Percentiles rank a stretch among this genome's conserved stretches.
These are phyloP conservation scores for Piscicola geometra DNA, from an alignment of 2,888 invertebrate species.

Conservation along the genomic window DNA sequence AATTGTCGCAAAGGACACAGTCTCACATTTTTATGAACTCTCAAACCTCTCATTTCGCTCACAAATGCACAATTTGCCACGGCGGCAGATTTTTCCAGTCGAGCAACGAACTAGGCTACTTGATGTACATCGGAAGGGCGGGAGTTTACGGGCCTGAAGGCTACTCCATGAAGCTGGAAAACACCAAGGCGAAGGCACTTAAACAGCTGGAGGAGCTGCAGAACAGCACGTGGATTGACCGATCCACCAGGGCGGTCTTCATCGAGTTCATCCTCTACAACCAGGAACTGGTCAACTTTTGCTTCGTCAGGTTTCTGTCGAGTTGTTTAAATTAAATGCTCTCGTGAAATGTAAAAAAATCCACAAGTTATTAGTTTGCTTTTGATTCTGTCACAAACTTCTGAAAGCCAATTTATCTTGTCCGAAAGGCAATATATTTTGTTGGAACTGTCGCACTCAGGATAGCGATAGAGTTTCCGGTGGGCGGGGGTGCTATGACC, in stretches of 20 bases:
- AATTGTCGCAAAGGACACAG: no score
- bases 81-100: no score
- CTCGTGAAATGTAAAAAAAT: neutral
- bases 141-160: slow-evolving; percentile 42
- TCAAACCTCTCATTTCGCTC: no score
- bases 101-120: slow-evolving; percentile 23
- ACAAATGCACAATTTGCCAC: no score
- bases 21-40: no score
- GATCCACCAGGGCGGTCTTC: slow-evolving; percentile 42
- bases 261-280: slow-evolving; percentile 45
- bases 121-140: slow-evolving; percentile 18
- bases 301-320: neutral
- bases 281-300: neutral
- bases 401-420: no score
- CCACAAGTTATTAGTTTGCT: no score
- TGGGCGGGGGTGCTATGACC: slow-evolving; percentile 26
- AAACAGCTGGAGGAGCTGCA: slow-evolving; percentile 27
- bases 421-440: neutral
- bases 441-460: no score
- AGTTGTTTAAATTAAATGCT: neutral
- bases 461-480: slow-evolving; percentile 26
- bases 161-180: slow-evolving; percentile 42
- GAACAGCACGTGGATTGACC: slow-evolving; percentile 41
- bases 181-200: slow-evolving; percentile 32
- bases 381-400: no score